phyloP scores from a whole-genome alignment of 2,797 vertebrate genomes.

The Brachyalestes nurse region DNA sequence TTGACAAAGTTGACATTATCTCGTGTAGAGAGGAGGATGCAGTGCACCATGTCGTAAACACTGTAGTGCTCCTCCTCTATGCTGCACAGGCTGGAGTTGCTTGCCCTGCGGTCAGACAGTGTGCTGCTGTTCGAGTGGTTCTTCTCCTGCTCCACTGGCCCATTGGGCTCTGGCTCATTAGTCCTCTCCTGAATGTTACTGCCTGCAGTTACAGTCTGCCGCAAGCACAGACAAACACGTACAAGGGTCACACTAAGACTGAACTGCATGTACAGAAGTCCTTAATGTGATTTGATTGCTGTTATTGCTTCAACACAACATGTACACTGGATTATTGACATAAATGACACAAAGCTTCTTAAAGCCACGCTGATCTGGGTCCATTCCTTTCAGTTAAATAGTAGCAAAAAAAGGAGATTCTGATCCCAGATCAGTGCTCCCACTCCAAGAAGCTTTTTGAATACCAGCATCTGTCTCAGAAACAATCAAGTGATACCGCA shows the following conservation, averaged over 20 bases:
- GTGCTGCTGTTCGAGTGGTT: slow-evolving; percentile 92
- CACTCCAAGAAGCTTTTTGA: neutral
- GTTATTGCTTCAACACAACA: neutral
- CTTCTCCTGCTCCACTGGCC: slow-evolving; percentile 82
- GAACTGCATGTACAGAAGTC: neutral
- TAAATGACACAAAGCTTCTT: neutral
- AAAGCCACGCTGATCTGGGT: neutral
- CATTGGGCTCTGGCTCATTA: slow-evolving; percentile 75
- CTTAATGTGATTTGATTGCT: neutral
- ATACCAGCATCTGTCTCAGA: neutral
- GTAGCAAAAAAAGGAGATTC: neutral
- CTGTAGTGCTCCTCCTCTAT: slow-evolving; percentile 91
- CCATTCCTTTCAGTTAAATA: neutral
- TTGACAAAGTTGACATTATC: slow-evolving; percentile 98
- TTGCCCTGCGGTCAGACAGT: slow-evolving; percentile 88
- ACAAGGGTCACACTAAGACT: neutral
- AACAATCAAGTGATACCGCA: neutral
- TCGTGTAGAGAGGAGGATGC: slow-evolving; percentile 91
- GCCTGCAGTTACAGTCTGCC: slow-evolving; percentile 84
- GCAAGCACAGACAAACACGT: neutral
- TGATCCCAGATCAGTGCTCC: neutral
- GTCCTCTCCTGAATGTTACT: slow-evolving; percentile 83
- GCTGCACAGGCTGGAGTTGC: slow-evolving; percentile 92
- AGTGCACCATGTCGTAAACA: slow-evolving; percentile 94
- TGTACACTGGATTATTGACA: no score